A percentile compares a stretch with the other conserved stretches of the same genome.
Conservation (phyloP, 2,888 invertebrate genomes). For the Cephus pygmeus region DNA sequence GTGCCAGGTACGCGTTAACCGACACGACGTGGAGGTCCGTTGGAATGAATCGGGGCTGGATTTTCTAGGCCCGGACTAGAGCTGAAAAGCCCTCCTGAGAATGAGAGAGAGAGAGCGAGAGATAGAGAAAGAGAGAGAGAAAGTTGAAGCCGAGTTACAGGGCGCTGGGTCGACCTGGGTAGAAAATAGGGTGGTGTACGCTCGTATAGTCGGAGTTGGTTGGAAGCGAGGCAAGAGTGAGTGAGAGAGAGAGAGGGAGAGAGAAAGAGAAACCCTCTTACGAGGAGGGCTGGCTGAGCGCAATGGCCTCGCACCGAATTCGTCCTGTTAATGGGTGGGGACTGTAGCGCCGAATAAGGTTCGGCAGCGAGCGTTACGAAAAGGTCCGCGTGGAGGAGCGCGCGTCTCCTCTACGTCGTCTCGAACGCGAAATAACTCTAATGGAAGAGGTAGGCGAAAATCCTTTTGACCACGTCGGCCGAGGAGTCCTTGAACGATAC, state of each 20-base stretch:
- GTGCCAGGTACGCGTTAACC: not conserved
- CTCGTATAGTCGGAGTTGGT: not conserved
- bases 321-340: not conserved
- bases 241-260: constrained; percentile 4
- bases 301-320: not conserved
- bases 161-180: not conserved
- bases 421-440: not conserved
- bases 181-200: not conserved
- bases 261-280: constrained; percentile 10
- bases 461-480: not conserved
- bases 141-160: not conserved
- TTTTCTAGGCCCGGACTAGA: not conserved
- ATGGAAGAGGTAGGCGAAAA: not conserved
- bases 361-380: constrained; percentile 1
- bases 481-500: constrained; percentile 8
- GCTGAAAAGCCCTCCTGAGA: not conserved
- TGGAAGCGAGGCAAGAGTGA: constrained; percentile 12
- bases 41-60: not conserved
- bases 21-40: not conserved
- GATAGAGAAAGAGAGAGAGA: not conserved
- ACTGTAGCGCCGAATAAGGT: not conserved
- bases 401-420: not conserved
- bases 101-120: too few relatives aligned
- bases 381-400: constrained; percentile 4
- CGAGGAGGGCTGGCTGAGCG: not conserved